These are phyloP conservation scores for Hylaeus anthracinus DNA, from an alignment of 1,140 invertebrate species.

Conservation along the genomic window DNA sequence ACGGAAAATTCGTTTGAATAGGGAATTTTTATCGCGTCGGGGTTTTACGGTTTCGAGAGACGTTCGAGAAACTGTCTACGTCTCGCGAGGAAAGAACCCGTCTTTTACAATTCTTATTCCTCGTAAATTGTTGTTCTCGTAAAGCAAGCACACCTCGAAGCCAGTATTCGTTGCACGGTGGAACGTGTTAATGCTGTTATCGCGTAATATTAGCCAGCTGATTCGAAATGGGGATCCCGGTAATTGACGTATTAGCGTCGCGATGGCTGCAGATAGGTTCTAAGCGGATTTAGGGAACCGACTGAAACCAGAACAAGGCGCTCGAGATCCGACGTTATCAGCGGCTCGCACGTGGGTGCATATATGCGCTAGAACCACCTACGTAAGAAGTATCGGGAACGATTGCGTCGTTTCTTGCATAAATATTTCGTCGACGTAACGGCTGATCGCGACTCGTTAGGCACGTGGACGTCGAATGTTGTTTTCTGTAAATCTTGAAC, in stretches of 20 bases:
- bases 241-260: conserved; percentile 39
- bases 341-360: neutral
- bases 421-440: neutral
- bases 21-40: neutral
- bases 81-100: too few relatives aligned
- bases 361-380: too few relatives aligned
- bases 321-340: conserved; percentile 25
- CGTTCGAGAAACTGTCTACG: too few relatives aligned
- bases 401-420: neutral
- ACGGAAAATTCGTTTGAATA: too few relatives aligned
- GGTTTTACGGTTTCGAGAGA: neutral
- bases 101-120: too few relatives aligned
- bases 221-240: conserved; percentile 22
- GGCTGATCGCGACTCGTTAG: neutral
- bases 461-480: neutral
- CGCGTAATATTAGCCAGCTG: conserved; percentile 18
- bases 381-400: neutral
- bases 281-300: conserved; percentile 40
- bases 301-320: conserved; percentile 29
- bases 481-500: neutral
- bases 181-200: conserved; percentile 2
- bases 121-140: too few relatives aligned
- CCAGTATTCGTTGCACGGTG: neutral
- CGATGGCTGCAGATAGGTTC: neutral
- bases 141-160: neutral